Base-by-base conservation (phyloP, 2,113 vertebrate genomes). In the Cygnus atratus region DNA sequence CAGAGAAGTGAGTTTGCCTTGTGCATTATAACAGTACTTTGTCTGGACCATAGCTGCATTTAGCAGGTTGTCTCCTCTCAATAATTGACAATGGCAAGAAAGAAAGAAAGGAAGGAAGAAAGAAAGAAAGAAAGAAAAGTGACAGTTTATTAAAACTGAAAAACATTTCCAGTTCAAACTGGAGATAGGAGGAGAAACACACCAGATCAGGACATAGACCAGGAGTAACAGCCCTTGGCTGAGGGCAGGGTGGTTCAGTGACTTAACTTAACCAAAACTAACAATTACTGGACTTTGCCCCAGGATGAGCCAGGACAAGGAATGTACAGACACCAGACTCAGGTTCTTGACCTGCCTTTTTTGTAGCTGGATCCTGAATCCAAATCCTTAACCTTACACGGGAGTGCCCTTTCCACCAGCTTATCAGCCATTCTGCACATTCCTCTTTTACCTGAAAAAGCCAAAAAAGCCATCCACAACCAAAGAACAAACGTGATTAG, bases 141-240 rank as follows among this genome's bases (percentile, higher is more conserved):
- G 5, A 2, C n/a, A 62, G 15, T 2, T 50, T 78, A 74, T 46
- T 14, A 55, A 63, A n/a, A 73, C 33, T 65, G 20, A 29, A 58
- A 75, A 68, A 20, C 24, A 17, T 28, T 93, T 88, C 62, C 55
- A 80, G 13, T 31, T 94, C 48, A 80, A 25, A 71, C 13, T 1
- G 5, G 68, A 41, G 54, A 79, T 82, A 13, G 39, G 13, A 57
- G 19, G 3, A 68, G 59, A 95, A 90, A 39, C 10, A 28, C 17
- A 57, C 10, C 39, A 76, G 66, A 76, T 61, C 1, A 61, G 8
- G 28, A 0, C 0, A 76, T 35, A 0, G 3, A 10, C 16, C 0
- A 0, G 9, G 14, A 50, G 12, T 33, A 19, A 61, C 21, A 67
- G 28, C 35, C 13, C 35, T 68, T 58, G 39, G 11, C 14, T 3